Conservation (phyloP, 2,888 invertebrate genomes). For the Sinohyriopsis cumingii region DNA sequence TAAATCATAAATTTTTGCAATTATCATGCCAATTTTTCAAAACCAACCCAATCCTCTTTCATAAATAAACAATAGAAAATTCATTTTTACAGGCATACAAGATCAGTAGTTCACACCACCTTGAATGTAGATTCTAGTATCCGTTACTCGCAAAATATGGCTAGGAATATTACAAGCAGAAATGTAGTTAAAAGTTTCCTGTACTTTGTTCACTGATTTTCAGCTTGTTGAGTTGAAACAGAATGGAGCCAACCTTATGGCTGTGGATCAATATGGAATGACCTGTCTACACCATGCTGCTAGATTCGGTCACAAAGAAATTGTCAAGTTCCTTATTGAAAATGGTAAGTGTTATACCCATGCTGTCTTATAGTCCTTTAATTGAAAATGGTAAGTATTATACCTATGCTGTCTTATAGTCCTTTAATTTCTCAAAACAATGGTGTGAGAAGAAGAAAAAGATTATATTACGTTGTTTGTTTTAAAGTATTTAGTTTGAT, state of each 20-base stretch:
- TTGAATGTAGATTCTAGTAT: too few species aligned
- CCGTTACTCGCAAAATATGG: too few species aligned
- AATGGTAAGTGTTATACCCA: constrained; percentile 72
- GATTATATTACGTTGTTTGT: neutral
- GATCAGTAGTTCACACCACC: too few species aligned
- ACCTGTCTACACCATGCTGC: constrained; percentile 93
- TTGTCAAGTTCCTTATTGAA: constrained; percentile 90
- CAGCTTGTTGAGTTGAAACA: constrained; percentile 88
- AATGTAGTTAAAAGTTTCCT: neutral
- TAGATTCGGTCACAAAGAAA: constrained; percentile 89
- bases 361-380: neutral
- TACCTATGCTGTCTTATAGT: neutral
- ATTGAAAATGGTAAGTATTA: constrained; percentile 75
- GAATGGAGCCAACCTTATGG: constrained; percentile 76
- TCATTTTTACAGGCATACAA: too few species aligned
- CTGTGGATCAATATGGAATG: constrained; percentile 78
- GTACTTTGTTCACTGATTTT: constrained; percentile 22
- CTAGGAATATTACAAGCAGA: too few species aligned
- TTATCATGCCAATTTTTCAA: too few species aligned
- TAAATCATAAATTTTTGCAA: too few species aligned
- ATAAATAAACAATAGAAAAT: too few species aligned
- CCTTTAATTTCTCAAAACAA: too few species aligned
- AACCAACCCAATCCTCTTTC: too few species aligned
- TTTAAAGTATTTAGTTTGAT: too few species aligned
- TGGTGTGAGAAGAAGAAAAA: neutral